Base-by-base conservation (phyloP, 1,140 invertebrate genomes). In the Dufourea novaeangliae region DNA sequence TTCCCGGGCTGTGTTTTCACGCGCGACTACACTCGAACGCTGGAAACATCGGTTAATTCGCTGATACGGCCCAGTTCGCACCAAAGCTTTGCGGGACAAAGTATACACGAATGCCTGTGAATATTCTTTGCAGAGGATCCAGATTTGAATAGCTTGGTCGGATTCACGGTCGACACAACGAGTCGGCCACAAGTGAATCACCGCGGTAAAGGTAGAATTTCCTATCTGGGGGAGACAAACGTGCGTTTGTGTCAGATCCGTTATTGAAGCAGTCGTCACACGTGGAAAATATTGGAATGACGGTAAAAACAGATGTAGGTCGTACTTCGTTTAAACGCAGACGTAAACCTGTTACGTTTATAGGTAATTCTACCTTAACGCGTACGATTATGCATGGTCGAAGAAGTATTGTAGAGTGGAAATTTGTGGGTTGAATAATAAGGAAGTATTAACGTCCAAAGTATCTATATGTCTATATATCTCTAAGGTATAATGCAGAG, bases 31-130 rank as follows among this genome's bases (percentile, higher is more conserved):
- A 27, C 41, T 17, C 62, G 22, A 46, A 27, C 52, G 34, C 32
- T 25, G 17, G 6, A 71, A 32, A 56, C 39, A n/a, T n/a, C 69
- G 69, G 29, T 61, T 62, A 71, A 32, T 22, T 46, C 56, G 54
- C 25, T 32, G 39, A 20, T 11, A 52, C 25, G 52, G 14, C 6
- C 59, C 17, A 27, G 52, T 70, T 41, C 20, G 25, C 25, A 25
- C 25, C 37, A 25, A 39, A 71, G 27, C 27, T 46, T 71, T 59
- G 59, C 52, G 37, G 8, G 17, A 41, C 37, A 57, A 14, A 4
- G 8, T 20, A 22, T 17, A 34, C 57, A 20, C 29, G 7, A 39
- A n/a, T 7, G 12, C 32, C 27, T 8, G 25, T 17, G 4, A 59
- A 22, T 34, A 50, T 73, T 63, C 57, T 73, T 64, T 39, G n/a